Evolutionary conservation across 2,797 vertebrate species (phyloP).

Genomic region (Odontamblyopus lacepedii): DNA sequence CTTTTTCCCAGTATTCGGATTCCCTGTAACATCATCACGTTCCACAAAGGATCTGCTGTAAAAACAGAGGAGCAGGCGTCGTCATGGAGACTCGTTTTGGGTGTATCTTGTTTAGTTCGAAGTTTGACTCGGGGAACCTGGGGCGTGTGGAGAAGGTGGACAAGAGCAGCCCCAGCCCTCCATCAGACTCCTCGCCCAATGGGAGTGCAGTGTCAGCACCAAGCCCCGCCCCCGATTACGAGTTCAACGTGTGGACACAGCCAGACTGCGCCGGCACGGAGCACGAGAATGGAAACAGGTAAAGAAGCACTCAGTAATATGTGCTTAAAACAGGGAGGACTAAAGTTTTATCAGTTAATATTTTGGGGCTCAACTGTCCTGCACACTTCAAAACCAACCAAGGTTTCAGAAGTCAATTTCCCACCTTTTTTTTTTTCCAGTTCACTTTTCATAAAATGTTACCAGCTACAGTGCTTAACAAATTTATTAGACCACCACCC

Average conservation of each 20-base stretch:
- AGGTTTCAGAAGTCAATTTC: too few species aligned
- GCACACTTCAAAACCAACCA: too few species aligned
- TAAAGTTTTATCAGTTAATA: too few species aligned
- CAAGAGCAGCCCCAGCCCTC: constrained; percentile 58
- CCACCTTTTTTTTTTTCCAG: too few species aligned
- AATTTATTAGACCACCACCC: too few species aligned
- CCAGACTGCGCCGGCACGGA: constrained; percentile 92
- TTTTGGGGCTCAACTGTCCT: too few species aligned
- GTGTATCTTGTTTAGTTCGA: constrained; percentile 91
- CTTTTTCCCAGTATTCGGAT: constrained; percentile 15
- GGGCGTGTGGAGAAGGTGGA: constrained; percentile 88
- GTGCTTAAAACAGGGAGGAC: too few species aligned
- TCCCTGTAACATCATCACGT: constrained; percentile 26
- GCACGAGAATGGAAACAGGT: constrained; percentile 95
- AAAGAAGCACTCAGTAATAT: background rate
- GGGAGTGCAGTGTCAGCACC: constrained; percentile 43
- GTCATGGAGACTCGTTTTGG: constrained; percentile 95
- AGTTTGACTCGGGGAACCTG: constrained; percentile 94
- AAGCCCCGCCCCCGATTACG: constrained; percentile 79
- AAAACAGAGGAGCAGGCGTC: constrained; percentile 26
- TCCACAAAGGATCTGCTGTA: constrained; percentile 16
- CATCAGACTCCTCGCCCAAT: constrained; percentile 60
- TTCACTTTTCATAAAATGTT: too few species aligned
- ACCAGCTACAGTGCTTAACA: too few species aligned
- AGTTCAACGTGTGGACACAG: constrained; percentile 94